Percentiles rank a stretch among this genome's conserved stretches.
These are phyloP conservation scores for Drosophila ercepeae DNA, from an alignment of 1,140 invertebrate genomes.

Conservation along the genomic window DNA sequence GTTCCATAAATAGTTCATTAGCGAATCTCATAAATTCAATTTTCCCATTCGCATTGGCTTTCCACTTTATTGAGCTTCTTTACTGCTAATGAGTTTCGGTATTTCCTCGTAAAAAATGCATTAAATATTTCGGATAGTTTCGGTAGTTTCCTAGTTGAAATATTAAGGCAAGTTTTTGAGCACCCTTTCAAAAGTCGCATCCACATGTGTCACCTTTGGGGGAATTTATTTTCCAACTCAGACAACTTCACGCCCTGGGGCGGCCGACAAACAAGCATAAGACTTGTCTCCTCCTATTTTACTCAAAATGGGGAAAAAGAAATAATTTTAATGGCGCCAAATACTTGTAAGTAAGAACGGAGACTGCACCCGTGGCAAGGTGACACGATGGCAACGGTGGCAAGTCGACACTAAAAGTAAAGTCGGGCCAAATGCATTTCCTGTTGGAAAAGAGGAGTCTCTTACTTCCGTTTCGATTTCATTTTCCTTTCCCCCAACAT, in stretches of 20 bases:
- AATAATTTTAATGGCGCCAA: constrained; percentile 56
- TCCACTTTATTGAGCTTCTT: not conserved
- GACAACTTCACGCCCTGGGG: constrained; percentile 46
- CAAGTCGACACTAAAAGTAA: constrained; percentile 41
- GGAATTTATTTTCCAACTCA: constrained; percentile 35
- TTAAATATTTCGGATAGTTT: not conserved
- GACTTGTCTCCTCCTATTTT: constrained; percentile 52
- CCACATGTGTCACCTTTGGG: constrained; percentile 47
- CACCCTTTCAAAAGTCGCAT: constrained; percentile 1
- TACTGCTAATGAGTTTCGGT: constrained; percentile 7
- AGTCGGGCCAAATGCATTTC: constrained; percentile 63
- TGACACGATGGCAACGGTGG: constrained; percentile 9
- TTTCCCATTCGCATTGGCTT: constrained; percentile 11
- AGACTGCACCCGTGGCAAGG: not conserved
- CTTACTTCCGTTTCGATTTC: constrained; percentile 73
- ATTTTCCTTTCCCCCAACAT: constrained; percentile 29
- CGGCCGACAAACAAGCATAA: constrained; percentile 50
- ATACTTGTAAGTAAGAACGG: constrained; percentile 23
- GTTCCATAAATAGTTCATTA: constrained; percentile 30
- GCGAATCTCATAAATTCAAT: constrained; percentile 20
- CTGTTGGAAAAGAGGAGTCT: constrained; percentile 33
- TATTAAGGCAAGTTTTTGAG: constrained; percentile 1
- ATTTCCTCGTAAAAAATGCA: not conserved
- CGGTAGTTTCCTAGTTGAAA: not conserved
- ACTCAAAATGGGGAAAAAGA: constrained; percentile 28